Evolutionary conservation across 2,797 vertebrate species (phyloP), one percentile per base, ranked within the genome.

Genomic region (Spinus pinus): DNA sequence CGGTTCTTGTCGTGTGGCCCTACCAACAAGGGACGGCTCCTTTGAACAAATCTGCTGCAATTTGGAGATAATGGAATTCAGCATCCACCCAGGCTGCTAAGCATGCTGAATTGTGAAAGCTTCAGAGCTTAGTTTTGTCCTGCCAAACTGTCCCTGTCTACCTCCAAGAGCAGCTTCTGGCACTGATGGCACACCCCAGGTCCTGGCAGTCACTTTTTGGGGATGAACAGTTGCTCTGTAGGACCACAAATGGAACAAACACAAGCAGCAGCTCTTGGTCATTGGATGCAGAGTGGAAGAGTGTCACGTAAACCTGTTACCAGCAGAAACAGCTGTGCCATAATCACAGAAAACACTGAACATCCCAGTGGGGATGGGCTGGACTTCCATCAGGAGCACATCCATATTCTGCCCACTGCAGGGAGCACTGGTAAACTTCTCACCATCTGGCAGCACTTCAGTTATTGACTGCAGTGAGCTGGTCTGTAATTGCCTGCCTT

Each of bases 11-110:
- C 25, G 1, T 56, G 93, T 39, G 56, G 92, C 90, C 84, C 92
- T 56, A 71, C 90, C 49, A 18, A 17, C 60, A 11, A 56, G 94
- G 54, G 60, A 88, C 87, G 78, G 37, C 61, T 94, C 49, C 95
- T 96, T 96, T 91, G 86, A 96, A 94, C 83, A 50, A 86, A 93
- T 66, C 92, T 86, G 35, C 91, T 84, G 91, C 87, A 88, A 80
- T 96, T 82, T 70, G 86, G 67, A 85, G 83, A 81, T 88, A 93
- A 92, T 94, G 78, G 90, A 93, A 94, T 88, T 72, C 94, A 74
- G 86, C 78, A 94, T 95, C 85, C 88, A 69, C 91, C 81, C 92
- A 65, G 49, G 66, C 93, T 96, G 72, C 73, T 90, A 64, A 95
- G 53, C 72, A 35, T 39, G 66, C 37, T 44, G 81, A 78, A 62